Conservation (phyloP, 2,888 invertebrate species). For the Argyresthia albistria region DNA sequence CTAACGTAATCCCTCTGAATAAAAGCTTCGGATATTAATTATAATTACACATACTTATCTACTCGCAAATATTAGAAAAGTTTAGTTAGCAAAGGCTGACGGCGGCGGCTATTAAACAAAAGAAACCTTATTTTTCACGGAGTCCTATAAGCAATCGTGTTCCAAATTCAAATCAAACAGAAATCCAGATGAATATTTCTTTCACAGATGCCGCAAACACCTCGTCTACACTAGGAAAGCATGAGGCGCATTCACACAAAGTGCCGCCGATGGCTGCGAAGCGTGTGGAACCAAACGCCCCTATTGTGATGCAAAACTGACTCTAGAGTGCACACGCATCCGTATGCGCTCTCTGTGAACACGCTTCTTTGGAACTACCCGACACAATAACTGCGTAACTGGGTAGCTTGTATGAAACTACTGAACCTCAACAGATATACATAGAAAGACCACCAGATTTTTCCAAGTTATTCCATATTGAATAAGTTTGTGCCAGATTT, state of each 20-base stretch:
- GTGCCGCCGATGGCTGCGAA: not conserved
- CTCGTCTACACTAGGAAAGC: constrained; percentile 9
- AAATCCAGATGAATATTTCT: not conserved
- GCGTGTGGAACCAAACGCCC: constrained; percentile 6
- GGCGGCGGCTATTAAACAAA: too few relatives aligned
- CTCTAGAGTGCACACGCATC: not conserved
- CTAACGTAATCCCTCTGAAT: too few relatives aligned
- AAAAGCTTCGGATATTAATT: too few relatives aligned
- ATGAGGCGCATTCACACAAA: constrained; percentile 6
- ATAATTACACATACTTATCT: too few relatives aligned
- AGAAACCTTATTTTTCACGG: constrained; percentile 19
- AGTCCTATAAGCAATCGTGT: too few relatives aligned
- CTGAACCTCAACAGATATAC: too few relatives aligned
- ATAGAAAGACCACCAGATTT: too few relatives aligned
- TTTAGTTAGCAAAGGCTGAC: too few relatives aligned
- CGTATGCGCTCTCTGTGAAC: not conserved
- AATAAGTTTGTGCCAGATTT: too few relatives aligned
- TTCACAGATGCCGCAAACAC: not conserved
- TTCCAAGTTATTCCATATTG: too few relatives aligned
- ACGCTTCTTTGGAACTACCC: not conserved
- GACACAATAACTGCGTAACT: constrained; percentile 3
- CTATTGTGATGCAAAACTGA: constrained; percentile 9
- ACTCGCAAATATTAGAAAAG: too few relatives aligned
- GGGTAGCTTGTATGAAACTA: not conserved
- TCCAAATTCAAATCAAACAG: not conserved